These are phyloP conservation scores for Pedicia rivosa DNA, from an alignment of 2,888 invertebrate species.

Conservation along the genomic window DNA sequence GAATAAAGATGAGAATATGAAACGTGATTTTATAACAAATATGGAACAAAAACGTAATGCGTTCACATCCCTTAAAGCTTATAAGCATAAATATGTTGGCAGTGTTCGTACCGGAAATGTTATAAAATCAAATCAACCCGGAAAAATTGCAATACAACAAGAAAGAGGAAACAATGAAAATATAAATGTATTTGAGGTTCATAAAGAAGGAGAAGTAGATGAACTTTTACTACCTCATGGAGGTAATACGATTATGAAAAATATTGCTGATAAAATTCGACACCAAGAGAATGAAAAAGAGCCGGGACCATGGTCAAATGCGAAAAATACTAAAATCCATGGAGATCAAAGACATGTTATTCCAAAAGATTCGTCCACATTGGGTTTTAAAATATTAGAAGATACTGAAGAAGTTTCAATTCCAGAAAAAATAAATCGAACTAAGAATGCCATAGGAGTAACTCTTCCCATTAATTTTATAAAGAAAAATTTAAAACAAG, in stretches of 20 bases:
- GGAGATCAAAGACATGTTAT: slow-evolving; percentile 4
- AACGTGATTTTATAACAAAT: slow-evolving; percentile 38
- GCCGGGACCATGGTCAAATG: slow-evolving; percentile 51
- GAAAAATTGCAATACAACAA: slow-evolving; percentile 14
- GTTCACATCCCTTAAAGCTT: slow-evolving; percentile 54
- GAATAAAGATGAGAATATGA: slow-evolving; percentile 36
- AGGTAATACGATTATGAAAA: slow-evolving; percentile 24
- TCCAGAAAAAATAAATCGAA: slow-evolving; percentile 2
- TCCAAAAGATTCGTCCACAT: neutral
- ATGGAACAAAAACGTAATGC: slow-evolving; percentile 58
- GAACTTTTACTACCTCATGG: slow-evolving; percentile 22
- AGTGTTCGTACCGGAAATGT: slow-evolving; percentile 34
- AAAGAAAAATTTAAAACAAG: slow-evolving; percentile 18
- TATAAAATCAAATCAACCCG: slow-evolving; percentile 21
- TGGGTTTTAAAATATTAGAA: slow-evolving; percentile 23
- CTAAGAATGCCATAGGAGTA: slow-evolving; percentile 10
- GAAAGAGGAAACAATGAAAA: neutral
- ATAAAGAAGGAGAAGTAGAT: slow-evolving; percentile 19
- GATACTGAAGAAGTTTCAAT: slow-evolving; percentile 15
- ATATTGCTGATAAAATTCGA: slow-evolving; percentile 39
- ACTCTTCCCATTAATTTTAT: slow-evolving; percentile 17
- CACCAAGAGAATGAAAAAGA: slow-evolving; percentile 54
- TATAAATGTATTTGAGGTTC: slow-evolving; percentile 10
- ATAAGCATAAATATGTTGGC: slow-evolving; percentile 41
- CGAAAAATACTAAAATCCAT: slow-evolving; percentile 16